Conservation (phyloP, 2,888 invertebrate species). For the Xanthia icteritia region DNA sequence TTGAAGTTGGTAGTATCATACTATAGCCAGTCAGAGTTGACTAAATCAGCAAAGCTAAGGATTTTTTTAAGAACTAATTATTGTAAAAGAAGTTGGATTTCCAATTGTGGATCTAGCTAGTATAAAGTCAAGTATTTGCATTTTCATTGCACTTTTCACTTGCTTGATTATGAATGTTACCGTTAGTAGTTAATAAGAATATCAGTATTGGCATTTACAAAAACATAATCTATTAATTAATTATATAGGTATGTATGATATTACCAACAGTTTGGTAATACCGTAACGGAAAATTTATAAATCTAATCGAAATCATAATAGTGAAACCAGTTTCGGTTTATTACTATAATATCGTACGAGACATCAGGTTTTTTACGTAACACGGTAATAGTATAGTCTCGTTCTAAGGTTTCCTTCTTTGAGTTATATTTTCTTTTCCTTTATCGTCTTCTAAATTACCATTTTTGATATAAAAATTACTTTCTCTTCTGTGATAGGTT, state of each 20-base stretch:
- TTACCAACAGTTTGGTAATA: conserved; percentile 35
- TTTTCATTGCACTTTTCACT: not conserved
- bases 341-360: conserved; percentile 21
- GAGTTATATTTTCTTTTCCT: conserved; percentile 1
- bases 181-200: not conserved
- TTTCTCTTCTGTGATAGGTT: not conserved
- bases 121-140: not conserved
- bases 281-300: conserved; percentile 35
- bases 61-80: not conserved
- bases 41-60: not conserved
- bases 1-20: not conserved
- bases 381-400: conserved; percentile 29
- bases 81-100: not conserved
- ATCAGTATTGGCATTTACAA: conserved; percentile 4
- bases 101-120: not conserved
- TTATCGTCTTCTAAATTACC: not conserved
- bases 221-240: conserved; percentile 24
- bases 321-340: conserved; percentile 50
- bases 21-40: not conserved
- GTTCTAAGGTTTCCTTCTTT: conserved; percentile 20
- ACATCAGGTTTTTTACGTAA: conserved; percentile 34
- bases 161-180: not conserved
- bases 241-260: conserved; percentile 12
- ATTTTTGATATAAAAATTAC: not conserved
- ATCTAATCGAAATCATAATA: conserved; percentile 40